Base-by-base conservation (phyloP, 1,140 invertebrate genomes). In the Chionoecetes opilio region DNA sequence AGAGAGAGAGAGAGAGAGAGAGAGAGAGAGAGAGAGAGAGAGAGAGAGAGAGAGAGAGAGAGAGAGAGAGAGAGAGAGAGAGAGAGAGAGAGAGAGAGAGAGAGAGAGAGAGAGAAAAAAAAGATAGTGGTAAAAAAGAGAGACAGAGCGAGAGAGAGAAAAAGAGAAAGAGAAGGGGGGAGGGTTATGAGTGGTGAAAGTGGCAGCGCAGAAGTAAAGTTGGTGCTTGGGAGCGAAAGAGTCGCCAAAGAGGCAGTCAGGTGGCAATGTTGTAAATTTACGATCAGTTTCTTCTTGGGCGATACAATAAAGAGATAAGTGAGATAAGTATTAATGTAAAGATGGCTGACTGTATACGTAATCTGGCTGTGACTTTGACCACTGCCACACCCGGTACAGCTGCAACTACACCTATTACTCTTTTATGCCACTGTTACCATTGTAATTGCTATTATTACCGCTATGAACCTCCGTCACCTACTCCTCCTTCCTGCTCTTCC, bases 281-380 rank as follows among this genome's bases (percentile, higher is more conserved):
- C 63, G 63, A n/a, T 75, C 63, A 75, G n/a, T 75, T 75, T 75
- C 63, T 26, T 21, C 63, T 75, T n/a, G 63, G 63, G 6, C 6
- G 63, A 75, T 75, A 75, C 63, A 75, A 75, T 75, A 75, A 75
- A 75, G 63, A n/a, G 63, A 75, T 75, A n/a, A 75, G 63, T 75
- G 63, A 75, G 21, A 26, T 6, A n/a, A n/a, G n/a, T n/a, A n/a
- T n/a, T n/a, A n/a, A n/a, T n/a, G 21, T 17, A 17, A 26, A n/a
- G 26, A n/a, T 75, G 63, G 21, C n/a, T 26, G 63, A 11, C 0
- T 75, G 63, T 75, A 75, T 75, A n/a, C 46, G 46, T 53, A 53
- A 53, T 26, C 63, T n/a, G 63, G 63, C 21, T 75, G 63, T 75
- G 63, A 75, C 63, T 75, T 75, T 21, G 63, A n/a, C 63, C 63